phyloP scores from a whole-genome alignment of 2,888 invertebrate species.

The Litoditis marina region DNA sequence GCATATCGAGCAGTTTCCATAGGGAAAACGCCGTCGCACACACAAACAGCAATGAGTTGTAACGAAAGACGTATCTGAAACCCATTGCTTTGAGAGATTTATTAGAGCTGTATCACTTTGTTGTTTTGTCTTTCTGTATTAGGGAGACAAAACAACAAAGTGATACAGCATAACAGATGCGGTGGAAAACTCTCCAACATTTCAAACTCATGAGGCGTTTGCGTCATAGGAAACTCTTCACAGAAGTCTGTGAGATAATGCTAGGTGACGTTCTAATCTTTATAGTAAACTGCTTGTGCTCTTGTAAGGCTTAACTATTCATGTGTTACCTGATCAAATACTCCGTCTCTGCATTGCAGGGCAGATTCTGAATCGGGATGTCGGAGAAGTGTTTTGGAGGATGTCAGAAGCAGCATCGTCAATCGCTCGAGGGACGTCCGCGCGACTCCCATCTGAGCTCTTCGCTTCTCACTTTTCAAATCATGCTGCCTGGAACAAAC shows the following conservation, averaged over 20 bases:
- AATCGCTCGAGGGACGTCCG: conserved; percentile 74
- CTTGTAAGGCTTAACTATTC: no score
- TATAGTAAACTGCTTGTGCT: no score
- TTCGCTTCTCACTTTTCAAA: conserved; percentile 78
- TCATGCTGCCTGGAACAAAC: conserved; percentile 67
- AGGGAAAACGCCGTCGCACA: conserved; percentile 83
- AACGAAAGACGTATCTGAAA: conserved; percentile 82
- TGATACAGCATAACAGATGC: no score
- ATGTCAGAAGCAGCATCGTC: conserved; percentile 91
- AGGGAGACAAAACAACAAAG: no score
- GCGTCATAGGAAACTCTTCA: no score
- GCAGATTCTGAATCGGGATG: conserved; percentile 91
- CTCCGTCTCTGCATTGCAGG: conserved; percentile 90
- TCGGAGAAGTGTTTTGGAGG: conserved; percentile 90
- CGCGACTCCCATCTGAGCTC: conserved; percentile 94
- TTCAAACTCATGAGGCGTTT: no score
- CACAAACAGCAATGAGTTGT: conserved; percentile 94
- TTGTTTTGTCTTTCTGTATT: no score
- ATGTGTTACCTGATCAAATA: conserved; percentile 78
- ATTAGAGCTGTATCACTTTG: no score
- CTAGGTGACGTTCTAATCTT: no score
- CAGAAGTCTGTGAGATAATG: no score
- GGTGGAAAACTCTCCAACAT: no score
- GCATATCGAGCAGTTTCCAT: conserved; percentile 55
- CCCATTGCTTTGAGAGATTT: no score